Evolutionary conservation across 30 jellyfish, hydroid and myxozoan species (phyloP).

Genomic region (Aurelia aurita): DNA sequence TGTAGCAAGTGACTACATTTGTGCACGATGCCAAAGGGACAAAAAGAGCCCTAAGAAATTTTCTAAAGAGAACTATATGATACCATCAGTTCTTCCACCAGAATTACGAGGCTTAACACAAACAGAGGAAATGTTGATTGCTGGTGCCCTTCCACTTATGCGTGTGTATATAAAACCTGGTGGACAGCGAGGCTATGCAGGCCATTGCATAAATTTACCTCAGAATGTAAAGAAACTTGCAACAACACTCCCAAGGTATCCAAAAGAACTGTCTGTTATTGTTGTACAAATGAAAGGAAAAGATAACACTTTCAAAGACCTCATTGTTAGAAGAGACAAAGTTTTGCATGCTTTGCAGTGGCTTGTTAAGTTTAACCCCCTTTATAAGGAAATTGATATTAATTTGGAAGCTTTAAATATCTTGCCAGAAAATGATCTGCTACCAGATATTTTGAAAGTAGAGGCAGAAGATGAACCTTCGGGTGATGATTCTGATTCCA

Average conservation of each 20-base stretch:
- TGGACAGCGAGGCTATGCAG: neutral
- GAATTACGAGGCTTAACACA: no score
- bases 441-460: neutral
- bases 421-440: constrained; percentile 11
- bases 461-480: neutral
- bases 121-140: neutral
- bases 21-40: no score
- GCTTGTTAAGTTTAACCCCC: constrained; percentile 51
- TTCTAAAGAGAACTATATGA: no score
- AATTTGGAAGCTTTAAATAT: constrained; percentile 6
- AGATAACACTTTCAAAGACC: no score
- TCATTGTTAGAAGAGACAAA: neutral
- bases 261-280: neutral
- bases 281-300: no score
- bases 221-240: neutral
- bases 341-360: constrained; percentile 42
- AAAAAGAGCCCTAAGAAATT: no score
- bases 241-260: neutral
- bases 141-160: neutral
- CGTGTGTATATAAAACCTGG: neutral
- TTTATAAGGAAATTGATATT: constrained; percentile 30
- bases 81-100: no score
- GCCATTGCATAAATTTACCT: neutral
- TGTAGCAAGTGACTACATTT: no score
- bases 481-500: neutral